Evolutionary conservation across 2,113 vertebrate species (phyloP), one percentile per base, ranked within the genome.

Genomic region (Heteronetta atricapilla): DNA sequence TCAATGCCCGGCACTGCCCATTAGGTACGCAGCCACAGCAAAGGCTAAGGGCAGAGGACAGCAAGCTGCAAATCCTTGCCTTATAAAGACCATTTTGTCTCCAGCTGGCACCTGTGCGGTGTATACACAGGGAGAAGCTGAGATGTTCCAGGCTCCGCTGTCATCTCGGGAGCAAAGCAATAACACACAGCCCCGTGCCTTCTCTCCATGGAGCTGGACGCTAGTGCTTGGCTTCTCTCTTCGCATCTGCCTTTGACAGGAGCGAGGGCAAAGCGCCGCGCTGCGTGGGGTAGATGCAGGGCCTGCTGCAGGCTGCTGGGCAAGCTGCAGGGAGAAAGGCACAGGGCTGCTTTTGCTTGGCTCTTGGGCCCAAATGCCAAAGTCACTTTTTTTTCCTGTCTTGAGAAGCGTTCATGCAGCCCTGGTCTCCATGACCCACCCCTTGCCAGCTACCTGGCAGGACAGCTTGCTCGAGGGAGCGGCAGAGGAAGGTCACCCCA

Each of bases 211-310:
- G 23, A n/a, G 42, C 1, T 36, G 1, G 0, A 83, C 14, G 34
- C 20, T 10, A 38, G 0, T 3, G 25, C 2, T 56, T 62, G 46
- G 44, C 6, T 69, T 53, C 79, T 67, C 46, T 52, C 53, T 26
- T 15, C 2, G 2, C 4, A 3, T 0, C 0, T 22, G 44, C 36
- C 38, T 70, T 50, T 26, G 64, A 36, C 0, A 3, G 44, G 56
- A 19, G 2, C 1, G 13, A 1, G 2, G 18, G 48, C 3, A 1
- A 82, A 80, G 11, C 0, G 0, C 76, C 1, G 0, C 0, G 0
- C 33, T 31, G 42, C 50, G 29, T 13, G 10, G 44, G 23, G 26
- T 16, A 44, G 44, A 17, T 19, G 31, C 36, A n/a, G 29, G 53
- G 36, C 29, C 1, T 1, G 17, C 53, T 48, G 21, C 60, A 58